Evolutionary conservation across 2,113 vertebrate genomes (phyloP).

Genomic region (Poecilia latipinna): DNA sequence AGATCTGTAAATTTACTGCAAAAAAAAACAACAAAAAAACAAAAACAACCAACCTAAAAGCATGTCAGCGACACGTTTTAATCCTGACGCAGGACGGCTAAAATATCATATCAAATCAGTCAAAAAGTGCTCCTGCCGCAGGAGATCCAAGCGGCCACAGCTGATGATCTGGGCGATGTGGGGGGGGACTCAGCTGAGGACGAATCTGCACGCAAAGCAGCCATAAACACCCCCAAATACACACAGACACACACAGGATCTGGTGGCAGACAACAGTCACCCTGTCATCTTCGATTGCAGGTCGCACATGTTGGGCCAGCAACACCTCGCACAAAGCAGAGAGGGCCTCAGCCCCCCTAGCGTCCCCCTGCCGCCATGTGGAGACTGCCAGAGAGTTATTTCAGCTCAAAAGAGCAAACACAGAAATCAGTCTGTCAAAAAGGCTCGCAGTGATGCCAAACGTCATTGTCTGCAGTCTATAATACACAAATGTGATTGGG

Average conservation of each 20-base stretch:
- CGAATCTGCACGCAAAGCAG: slow-evolving; percentile 66
- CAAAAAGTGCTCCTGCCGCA: slow-evolving; percentile 46
- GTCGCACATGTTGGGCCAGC: slow-evolving; percentile 74
- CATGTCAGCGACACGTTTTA: slow-evolving; percentile 61
- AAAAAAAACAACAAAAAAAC: slow-evolving; percentile 12
- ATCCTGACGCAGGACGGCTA: slow-evolving; percentile 49
- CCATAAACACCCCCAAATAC: slow-evolving; percentile 29
- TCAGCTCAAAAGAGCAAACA: slow-evolving; percentile 80
- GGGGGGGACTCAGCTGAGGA: slow-evolving; percentile 71
- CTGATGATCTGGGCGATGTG: slow-evolving; percentile 62
- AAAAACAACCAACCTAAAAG: slow-evolving; percentile 51
- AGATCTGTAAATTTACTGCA: slow-evolving; percentile 18
- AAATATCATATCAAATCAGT: slow-evolving; percentile 59
- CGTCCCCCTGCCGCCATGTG: slow-evolving; percentile 73
- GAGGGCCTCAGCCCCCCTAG: slow-evolving; percentile 68
- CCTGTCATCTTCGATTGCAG: slow-evolving; percentile 80
- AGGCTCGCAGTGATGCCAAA: slow-evolving; percentile 30
- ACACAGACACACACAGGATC: slow-evolving; percentile 41
- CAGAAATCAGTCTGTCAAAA: slow-evolving; percentile 61
- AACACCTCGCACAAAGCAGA: slow-evolving; percentile 74
- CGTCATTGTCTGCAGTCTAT: neutral
- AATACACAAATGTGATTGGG: neutral
- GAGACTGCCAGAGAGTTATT: slow-evolving; percentile 73
- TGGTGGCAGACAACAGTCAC: slow-evolving; percentile 77
- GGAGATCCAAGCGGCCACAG: slow-evolving; percentile 59